Base-by-base conservation (phyloP, 2,888 invertebrate species). In the Spilosoma lubricipeda region DNA sequence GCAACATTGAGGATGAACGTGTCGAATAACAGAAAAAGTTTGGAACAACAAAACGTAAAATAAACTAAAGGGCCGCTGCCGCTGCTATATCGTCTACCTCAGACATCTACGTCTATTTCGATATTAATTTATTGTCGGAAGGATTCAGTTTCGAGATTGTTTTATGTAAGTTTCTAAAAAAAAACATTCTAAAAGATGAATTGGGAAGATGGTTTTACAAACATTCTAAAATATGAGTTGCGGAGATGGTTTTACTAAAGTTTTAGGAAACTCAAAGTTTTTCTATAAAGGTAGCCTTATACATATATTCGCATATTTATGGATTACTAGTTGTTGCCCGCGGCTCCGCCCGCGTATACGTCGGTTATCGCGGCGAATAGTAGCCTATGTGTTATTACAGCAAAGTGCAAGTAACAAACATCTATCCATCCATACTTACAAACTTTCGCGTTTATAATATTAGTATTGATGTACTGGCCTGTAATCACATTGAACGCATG, bases 11-110 rank as follows among this genome's bases (percentile, higher is more conserved):
- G 52, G 20, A 30, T 33, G 33, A 30, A 27, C 23, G 11, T 30
- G 67, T 67, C 30, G 33, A 33, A 52, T 33, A 68, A 63, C 20
- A 42, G 39, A 27, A 23, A 59, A 70, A 70, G 59, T 70, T 42
- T 27, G 23, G 8, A 48, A 18, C 27, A 70, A 70, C 70, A 70
- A 20, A 70, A 70, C 23, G 27, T 70, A 39, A 70, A 70, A 59
- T 70, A 70, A 63, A 70, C 70, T 30, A 33, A 56, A 33, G 30
- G 27, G 27, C 7, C 30, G 30, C 7, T 63, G 30, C 59, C 59
- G 59, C 59, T 30, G 27, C 27, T 59, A 27, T 27, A 59, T n/a
- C n/a, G 11, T 27, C 27, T 18, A 63, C 59, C 30, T 3, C 11
- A 2, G 11, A n/a, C n/a, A n/a, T n/a, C n/a, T n/a, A n/a, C n/a